Evolutionary conservation across 2,888 invertebrate genomes (phyloP), one percentile per base, ranked within the genome.

Genomic region (Erannis defoliaria): DNA sequence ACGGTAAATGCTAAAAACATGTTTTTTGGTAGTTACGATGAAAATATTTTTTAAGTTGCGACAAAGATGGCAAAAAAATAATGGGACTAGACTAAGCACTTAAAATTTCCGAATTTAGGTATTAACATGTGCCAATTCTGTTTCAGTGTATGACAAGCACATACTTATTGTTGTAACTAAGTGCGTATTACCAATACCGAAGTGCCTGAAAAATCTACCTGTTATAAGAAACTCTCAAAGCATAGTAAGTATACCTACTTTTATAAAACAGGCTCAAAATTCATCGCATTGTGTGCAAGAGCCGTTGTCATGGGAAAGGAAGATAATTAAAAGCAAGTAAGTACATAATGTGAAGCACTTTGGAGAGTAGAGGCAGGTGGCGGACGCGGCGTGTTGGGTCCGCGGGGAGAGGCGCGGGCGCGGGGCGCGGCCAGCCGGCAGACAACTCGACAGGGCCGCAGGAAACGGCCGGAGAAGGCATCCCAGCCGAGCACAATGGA

Each of bases 381-480:
- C 86, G 84, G 82, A 82, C 87, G 84, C 70, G 82, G 82, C 82
- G 83, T 86, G 84, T 76, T 80, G 76, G 76, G 67, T 68, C 55
- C 43, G 51, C 48, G 67, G 72, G 65, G 69, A 65, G 62, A 53
- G 77, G 75, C 73, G 75, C 76, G 73, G 76, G 74, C 66, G 76
- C 72, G 78, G 74, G 76, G 76, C 64, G 75, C 74, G 78, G 77
- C 71, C 76, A 75, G 78, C 69, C 75, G 76, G 77, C 79, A 82
- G 85, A 83, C 85, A 79, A 85, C 80, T 81, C 82, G 82, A 85
- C 86, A 81, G 78, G 84, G 84, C 80, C 82, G 84, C 90, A 90
- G 91, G 91, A 90, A 90, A 84, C 90, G 88, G 78, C 82, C 88
- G 83, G 89, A 89, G 90, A 88, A 89, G 90, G 90, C 89, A 90